phyloP scores from a whole-genome alignment of 2,888 invertebrate genomes.

The Linnaemya vulpina region DNA sequence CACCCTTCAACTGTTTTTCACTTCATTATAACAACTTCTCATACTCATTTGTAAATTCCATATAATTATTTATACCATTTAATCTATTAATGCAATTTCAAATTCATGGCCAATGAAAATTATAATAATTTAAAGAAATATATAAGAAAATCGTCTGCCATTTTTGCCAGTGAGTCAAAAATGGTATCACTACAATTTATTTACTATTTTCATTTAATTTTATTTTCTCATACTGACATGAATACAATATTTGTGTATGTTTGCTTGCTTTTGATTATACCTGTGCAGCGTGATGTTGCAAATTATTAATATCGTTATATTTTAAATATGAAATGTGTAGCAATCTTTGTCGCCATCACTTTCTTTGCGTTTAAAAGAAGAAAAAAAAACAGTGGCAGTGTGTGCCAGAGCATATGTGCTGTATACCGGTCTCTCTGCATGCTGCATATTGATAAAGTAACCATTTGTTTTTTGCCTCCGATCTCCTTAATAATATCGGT shows the following conservation, averaged over 20 bases:
- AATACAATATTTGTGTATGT: neutral
- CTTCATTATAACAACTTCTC: neutral
- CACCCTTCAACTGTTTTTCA: neutral
- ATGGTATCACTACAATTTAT: conserved; percentile 26
- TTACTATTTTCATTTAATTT: conserved; percentile 13
- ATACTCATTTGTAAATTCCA: neutral
- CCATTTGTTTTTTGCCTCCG: conserved; percentile 18
- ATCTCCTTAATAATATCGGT: conserved; percentile 47
- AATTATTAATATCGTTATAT: conserved; percentile 20
- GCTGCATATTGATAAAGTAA: conserved; percentile 39
- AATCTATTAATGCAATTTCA: conserved; percentile 20
- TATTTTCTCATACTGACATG: too few species aligned
- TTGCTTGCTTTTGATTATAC: conserved; percentile 32
- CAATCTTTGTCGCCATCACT: conserved; percentile 63
- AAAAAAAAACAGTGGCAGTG: conserved; percentile 7
- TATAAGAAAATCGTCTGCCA: conserved; percentile 2
- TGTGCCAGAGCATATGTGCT: neutral
- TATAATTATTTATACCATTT: neutral
- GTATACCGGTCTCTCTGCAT: neutral
- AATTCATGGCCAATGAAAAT: conserved; percentile 56
- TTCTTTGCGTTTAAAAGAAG: conserved; percentile 45
- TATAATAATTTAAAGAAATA: conserved; percentile 21
- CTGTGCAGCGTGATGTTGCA: conserved; percentile 38
- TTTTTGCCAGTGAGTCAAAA: conserved; percentile 9
- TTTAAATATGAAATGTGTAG: conserved; percentile 37